Evolutionary conservation across 2,888 invertebrate species (phyloP), one percentile per base, ranked within the genome.

Genomic region (Idaea aversata): DNA sequence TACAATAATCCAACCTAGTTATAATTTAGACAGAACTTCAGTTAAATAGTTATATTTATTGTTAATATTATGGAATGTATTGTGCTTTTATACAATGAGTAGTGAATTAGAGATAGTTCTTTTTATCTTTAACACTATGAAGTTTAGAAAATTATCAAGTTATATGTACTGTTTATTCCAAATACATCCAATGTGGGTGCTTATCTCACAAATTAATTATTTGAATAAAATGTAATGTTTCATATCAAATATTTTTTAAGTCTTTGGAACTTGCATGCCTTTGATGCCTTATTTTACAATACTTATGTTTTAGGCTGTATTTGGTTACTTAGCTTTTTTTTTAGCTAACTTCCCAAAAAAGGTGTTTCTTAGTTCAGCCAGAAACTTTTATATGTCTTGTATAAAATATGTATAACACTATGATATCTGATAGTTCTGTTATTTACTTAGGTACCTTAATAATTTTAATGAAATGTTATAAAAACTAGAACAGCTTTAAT

Each of bases 21-120:
- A 13, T 13, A 47, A 47, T 47, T 47, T 47, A 47, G 10, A 81
- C 82, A 78, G 77, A 75, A 38, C 68, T 72, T 70, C 70, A 69
- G 69, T 70, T 77, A 77, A 75, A 71, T 66, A 7, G 47, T 73
- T 77, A 77, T 71, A 71, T 59, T 67, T 77, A 67, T 70, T 74
- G 65, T 76, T 75, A 77, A 76, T 58, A 10, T 5, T 76, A 76
- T 75, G 74, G 77, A 81, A 77, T 77, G 77, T 77, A 76, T 80
- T 79, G 77, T 81, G 80, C 78, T 83, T 81, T 81, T 81, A 78
- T 82, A 80, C 75, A 76, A 79, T 67, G 70, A 74, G 73, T 78
- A 75, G 75, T 74, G 69, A 75, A 67, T 70, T 75, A 73, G 73
- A 73, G 63, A 3, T 15, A 16, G 16, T 15, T 16, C 58, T 58